Conservation (phyloP, 2,797 vertebrate genomes). For the Erpetoichthys calabaricus region DNA sequence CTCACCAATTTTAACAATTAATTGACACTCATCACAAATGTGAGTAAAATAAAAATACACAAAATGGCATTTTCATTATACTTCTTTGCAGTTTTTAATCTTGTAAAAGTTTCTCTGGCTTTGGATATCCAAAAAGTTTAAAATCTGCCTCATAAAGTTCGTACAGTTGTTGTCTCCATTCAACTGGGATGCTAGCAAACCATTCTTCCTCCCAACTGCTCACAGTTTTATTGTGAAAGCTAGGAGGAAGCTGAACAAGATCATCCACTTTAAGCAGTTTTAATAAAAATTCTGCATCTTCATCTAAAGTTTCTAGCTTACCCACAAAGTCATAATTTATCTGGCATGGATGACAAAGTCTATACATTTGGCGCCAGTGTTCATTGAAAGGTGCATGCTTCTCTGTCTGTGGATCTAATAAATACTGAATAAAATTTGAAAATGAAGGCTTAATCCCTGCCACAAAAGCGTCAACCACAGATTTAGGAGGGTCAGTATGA, state of each 20-base stretch:
- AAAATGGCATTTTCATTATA: background rate
- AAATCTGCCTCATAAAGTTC: constrained; percentile 81
- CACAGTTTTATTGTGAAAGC: constrained; percentile 66
- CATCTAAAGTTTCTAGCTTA: constrained; percentile 75
- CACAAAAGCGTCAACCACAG: constrained; percentile 69
- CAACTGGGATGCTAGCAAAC: constrained; percentile 67
- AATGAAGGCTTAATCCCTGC: constrained; percentile 72
- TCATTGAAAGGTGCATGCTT: constrained; percentile 80
- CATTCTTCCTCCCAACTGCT: constrained; percentile 77
- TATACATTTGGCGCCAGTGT: constrained; percentile 89
- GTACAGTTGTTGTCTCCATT: constrained; percentile 67
- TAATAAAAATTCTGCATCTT: constrained; percentile 69
- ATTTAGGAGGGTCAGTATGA: constrained; percentile 59
- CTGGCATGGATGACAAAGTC: constrained; percentile 86
- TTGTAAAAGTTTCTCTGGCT: constrained; percentile 53
- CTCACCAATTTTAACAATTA: too few species aligned
- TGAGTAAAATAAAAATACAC: too few species aligned
- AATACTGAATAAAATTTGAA: constrained; percentile 82
- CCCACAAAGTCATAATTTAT: constrained; percentile 88
- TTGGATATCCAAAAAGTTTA: constrained; percentile 77
- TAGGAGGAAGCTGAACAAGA: constrained; percentile 70
- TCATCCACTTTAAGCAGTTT: constrained; percentile 70
- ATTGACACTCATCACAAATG: too few species aligned
- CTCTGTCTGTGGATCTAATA: constrained; percentile 84
- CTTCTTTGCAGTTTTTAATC: constrained; percentile 21